Conservation (phyloP, 2,797 vertebrate genomes). For the Netta rufina region DNA sequence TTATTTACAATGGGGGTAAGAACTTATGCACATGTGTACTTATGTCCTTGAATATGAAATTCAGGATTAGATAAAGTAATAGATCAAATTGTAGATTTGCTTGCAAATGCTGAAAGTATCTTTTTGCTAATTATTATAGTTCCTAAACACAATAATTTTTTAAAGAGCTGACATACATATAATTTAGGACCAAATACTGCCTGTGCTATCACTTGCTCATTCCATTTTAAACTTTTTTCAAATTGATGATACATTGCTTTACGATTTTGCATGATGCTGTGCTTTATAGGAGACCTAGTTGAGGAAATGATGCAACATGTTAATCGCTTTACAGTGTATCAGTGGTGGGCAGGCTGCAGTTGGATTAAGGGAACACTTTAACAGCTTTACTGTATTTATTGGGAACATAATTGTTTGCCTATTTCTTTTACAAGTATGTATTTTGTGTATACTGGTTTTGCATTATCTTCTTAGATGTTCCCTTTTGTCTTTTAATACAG, state of each 20-base stretch:
- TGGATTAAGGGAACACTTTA: not conserved
- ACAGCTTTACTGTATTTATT: not conserved
- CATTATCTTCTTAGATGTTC: not conserved
- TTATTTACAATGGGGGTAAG: slow-evolving; percentile 98
- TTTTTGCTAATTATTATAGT: not conserved
- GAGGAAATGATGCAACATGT: not conserved
- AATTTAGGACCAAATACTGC: not conserved
- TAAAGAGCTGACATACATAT: not conserved
- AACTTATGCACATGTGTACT: not conserved
- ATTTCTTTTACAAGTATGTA: not conserved
- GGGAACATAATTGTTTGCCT: not conserved
- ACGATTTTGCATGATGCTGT: not conserved
- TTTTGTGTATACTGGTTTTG: not conserved
- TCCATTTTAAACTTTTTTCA: not conserved
- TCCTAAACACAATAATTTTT: not conserved
- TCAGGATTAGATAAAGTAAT: not conserved
- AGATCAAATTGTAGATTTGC: not conserved
- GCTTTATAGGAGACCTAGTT: not conserved
- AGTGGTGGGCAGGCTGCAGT: not conserved
- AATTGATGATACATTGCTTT: not conserved
- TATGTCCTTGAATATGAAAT: not conserved
- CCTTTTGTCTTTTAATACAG: not conserved
- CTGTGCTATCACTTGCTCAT: not conserved
- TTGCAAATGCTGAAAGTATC: not conserved
- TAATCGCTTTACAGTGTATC: not conserved